Conservation (phyloP, 2,888 invertebrate genomes). For the Entomobrya proxima region DNA sequence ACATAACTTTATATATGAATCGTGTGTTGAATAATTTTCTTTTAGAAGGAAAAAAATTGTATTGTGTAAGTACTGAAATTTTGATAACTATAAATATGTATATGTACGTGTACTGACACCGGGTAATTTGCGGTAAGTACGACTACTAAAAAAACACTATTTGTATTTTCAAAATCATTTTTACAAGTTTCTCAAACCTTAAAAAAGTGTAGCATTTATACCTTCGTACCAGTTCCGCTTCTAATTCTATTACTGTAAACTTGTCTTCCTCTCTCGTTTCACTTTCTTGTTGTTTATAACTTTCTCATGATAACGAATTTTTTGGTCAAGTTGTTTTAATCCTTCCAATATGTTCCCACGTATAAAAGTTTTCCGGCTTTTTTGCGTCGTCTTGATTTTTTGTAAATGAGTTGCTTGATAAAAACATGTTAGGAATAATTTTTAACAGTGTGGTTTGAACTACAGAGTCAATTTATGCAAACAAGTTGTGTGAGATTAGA, state of each 20-base stretch:
- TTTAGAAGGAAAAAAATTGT: constrained; percentile 12
- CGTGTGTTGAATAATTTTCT: constrained; percentile 2
- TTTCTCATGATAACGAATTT: too few relatives aligned
- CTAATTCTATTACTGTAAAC: too few relatives aligned
- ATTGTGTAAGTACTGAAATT: background rate
- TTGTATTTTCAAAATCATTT: background rate
- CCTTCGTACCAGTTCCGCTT: too few relatives aligned
- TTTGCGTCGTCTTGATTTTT: background rate
- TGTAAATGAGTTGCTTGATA: background rate
- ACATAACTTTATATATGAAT: too few relatives aligned
- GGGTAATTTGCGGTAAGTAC: constrained; percentile 17
- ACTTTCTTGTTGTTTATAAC: too few relatives aligned
- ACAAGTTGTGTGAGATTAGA: too few relatives aligned
- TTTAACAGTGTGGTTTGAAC: background rate
- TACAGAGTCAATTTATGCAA: too few relatives aligned
- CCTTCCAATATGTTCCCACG: too few relatives aligned
- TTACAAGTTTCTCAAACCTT: background rate
- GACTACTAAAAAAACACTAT: background rate
- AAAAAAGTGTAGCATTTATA: background rate
- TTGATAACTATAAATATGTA: background rate
- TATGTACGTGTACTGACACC: constrained; percentile 4
- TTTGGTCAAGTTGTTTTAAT: too few relatives aligned
- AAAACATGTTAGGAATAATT: background rate
- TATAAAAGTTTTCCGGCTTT: background rate
- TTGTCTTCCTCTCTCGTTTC: too few relatives aligned